Evolutionary conservation across 2,113 vertebrate genomes (phyloP).

Genomic region (Pseudorhombus dupliciocellatus): DNA sequence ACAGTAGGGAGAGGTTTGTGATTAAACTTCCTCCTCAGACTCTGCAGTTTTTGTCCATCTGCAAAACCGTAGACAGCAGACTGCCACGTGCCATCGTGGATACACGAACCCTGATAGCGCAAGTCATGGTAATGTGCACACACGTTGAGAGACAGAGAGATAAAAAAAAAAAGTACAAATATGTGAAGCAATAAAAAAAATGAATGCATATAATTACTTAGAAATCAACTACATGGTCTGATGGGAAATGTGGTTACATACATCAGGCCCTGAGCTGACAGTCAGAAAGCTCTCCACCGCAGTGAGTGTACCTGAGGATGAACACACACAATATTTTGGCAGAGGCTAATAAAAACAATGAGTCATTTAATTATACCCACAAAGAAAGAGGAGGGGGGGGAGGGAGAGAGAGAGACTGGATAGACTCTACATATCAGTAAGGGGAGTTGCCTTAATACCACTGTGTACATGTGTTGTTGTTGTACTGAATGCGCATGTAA

Average conservation of each 20-base stretch:
- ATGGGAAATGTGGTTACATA: constrained; percentile 66
- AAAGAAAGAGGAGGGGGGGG: constrained; percentile 2
- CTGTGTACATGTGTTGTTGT: not conserved
- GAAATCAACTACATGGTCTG: no score
- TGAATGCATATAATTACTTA: not conserved
- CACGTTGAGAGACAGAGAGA: not conserved
- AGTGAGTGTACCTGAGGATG: constrained; percentile 86
- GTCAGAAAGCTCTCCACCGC: constrained; percentile 93
- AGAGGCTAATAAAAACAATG: not conserved
- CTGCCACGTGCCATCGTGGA: constrained; percentile 94
- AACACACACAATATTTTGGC: constrained; percentile 16
- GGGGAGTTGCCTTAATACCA: not conserved
- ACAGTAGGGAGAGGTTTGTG: constrained; percentile 85
- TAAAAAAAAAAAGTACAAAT: not conserved
- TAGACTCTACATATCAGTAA: not conserved
- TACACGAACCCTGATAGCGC: constrained; percentile 80
- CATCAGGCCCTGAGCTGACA: constrained; percentile 86
- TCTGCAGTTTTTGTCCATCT: constrained; percentile 80
- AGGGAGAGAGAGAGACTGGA: not conserved
- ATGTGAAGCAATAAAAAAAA: not conserved
- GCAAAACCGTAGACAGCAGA: constrained; percentile 88
- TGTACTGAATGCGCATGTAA: not conserved
- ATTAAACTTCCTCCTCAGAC: constrained; percentile 84
- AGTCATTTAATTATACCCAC: not conserved
- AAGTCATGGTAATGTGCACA: not conserved